phyloP scores from a whole-genome alignment of 1,140 invertebrate species.

The Heliconius nattereri region DNA sequence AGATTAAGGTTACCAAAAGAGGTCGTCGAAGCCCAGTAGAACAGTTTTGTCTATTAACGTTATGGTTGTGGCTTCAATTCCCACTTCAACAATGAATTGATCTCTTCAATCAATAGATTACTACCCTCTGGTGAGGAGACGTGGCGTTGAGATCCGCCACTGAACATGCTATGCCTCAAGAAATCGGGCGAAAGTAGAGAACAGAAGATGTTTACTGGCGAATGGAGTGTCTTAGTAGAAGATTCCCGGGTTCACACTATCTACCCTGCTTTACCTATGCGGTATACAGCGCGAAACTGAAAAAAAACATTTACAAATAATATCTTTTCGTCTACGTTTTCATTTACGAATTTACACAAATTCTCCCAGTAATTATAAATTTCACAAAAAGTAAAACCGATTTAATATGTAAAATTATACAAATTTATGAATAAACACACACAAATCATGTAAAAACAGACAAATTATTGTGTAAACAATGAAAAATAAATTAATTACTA shows the following conservation, averaged over 20 bases:
- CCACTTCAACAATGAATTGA: too few relatives aligned
- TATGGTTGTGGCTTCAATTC: too few relatives aligned
- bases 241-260: not conserved
- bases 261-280: not conserved
- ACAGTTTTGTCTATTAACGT: too few relatives aligned
- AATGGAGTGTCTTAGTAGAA: not conserved
- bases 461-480: slow-evolving; percentile 7
- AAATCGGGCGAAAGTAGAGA: not conserved
- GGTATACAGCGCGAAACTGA: not conserved
- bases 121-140: not conserved
- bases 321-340: too few relatives aligned
- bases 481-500: slow-evolving; percentile 6
- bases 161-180: not conserved
- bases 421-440: not conserved
- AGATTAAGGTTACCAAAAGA: too few relatives aligned
- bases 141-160: not conserved
- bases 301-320: too few relatives aligned
- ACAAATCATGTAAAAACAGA: not conserved
- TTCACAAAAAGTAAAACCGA: not conserved
- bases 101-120: not conserved
- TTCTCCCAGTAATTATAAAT: not conserved
- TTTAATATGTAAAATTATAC: not conserved
- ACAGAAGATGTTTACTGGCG: not conserved
- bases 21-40: too few relatives aligned
- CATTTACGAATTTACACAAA: not conserved